phyloP scores from a whole-genome alignment of 2,797 vertebrate genomes.

The Hozukius guyotensis region DNA sequence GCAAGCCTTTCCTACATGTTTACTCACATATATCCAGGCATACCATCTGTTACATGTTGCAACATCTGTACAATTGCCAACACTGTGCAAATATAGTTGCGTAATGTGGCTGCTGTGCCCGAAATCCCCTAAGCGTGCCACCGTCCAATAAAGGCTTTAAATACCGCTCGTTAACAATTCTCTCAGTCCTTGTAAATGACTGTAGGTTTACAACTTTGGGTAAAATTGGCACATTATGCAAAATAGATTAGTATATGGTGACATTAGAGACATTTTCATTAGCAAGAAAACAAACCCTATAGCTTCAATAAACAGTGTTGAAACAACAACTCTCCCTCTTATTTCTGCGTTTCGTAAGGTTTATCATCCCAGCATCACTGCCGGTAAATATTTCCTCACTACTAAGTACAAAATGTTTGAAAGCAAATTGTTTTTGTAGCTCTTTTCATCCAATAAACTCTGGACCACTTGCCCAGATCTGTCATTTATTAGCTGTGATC shows the following conservation, averaged over 20 bases:
- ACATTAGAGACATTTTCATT: conserved; percentile 19
- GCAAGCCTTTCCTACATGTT: conserved; percentile 39
- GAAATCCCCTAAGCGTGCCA: conserved; percentile 65
- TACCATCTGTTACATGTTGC: conserved; percentile 60
- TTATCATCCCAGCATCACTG: not conserved
- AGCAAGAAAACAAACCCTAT: conserved; percentile 2
- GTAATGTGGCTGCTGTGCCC: conserved; percentile 39
- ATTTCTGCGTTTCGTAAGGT: not conserved
- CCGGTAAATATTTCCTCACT: conserved; percentile 3
- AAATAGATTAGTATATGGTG: conserved; percentile 20
- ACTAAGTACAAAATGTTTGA: conserved; percentile 10
- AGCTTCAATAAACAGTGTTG: not conserved
- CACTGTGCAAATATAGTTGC: conserved; percentile 52
- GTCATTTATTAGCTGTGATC: conserved; percentile 29
- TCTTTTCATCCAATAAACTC: conserved; percentile 31
- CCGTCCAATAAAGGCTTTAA: conserved; percentile 55
- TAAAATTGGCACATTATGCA: conserved; percentile 23
- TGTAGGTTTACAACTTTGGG: conserved; percentile 34
- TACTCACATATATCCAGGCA: conserved; percentile 49
- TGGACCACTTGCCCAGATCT: conserved; percentile 4
- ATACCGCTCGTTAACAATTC: conserved; percentile 41
- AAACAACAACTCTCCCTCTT: not conserved
- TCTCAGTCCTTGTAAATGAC: conserved; percentile 41
- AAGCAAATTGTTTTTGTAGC: conserved; percentile 41
- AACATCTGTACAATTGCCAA: conserved; percentile 54